A percentile compares a stretch with the other conserved stretches of the same genome.
phyloP scores from a whole-genome alignment of 64 coral and sea anemone species.

The Actinia equina region DNA sequence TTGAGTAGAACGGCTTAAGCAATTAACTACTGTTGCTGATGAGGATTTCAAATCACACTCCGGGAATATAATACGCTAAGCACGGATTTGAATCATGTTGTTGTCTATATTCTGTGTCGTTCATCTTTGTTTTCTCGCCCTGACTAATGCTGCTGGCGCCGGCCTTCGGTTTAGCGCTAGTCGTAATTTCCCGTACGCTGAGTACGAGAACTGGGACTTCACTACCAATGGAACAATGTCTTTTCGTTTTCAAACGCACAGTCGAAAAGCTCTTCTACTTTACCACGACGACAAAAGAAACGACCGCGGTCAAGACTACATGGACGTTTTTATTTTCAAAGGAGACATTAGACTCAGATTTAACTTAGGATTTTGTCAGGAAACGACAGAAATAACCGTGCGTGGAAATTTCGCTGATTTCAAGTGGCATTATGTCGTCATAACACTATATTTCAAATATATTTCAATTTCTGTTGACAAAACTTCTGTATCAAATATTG shows the following conservation, averaged over 20 bases:
- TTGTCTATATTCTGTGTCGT: neutral
- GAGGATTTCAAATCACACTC: neutral
- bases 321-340: conserved; percentile 25
- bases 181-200: neutral
- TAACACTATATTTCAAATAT: conserved; percentile 2
- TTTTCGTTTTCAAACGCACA: conserved; percentile 39
- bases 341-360: conserved; percentile 20
- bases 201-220: conserved; percentile 26
- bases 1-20: neutral
- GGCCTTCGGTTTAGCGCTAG: conserved; percentile 14
- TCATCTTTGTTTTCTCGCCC: neutral
- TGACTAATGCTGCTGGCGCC: conserved; percentile 1
- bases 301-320: conserved; percentile 21
- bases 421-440: conserved; percentile 32
- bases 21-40: neutral
- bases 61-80: neutral
- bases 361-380: neutral
- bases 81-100: neutral
- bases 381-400: neutral
- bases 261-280: conserved; percentile 14
- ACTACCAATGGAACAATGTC: conserved; percentile 27
- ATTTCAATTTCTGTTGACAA: conserved; percentile 17
- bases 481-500: neutral
- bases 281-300: conserved; percentile 24
- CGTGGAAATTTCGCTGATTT: conserved; percentile 9